Evolutionary conservation across 1,140 invertebrate species (phyloP).

Genomic region (Popillia japonica): DNA sequence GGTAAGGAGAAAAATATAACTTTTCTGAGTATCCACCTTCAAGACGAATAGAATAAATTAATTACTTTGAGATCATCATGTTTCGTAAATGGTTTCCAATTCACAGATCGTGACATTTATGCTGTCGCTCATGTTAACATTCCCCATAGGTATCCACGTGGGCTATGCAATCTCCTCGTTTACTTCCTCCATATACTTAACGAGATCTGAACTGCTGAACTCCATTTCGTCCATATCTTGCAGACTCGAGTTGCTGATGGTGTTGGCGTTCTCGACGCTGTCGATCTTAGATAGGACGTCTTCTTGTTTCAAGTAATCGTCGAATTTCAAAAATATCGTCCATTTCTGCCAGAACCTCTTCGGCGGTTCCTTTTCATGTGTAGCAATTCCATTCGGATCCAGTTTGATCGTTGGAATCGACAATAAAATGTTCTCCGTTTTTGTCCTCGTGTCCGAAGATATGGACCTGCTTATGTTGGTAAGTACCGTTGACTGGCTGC

Average conservation of each 20-base stretch:
- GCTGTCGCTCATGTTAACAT: background rate
- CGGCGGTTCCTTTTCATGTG: slow-evolving; percentile 12
- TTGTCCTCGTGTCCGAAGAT: slow-evolving; percentile 51
- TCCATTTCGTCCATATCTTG: slow-evolving; percentile 74
- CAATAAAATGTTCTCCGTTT: slow-evolving; percentile 40
- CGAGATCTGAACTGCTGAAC: slow-evolving; percentile 70
- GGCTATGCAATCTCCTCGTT: slow-evolving; percentile 61
- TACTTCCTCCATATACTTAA: slow-evolving; percentile 70
- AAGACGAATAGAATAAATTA: slow-evolving; percentile 3
- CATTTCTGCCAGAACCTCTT: slow-evolving; percentile 21
- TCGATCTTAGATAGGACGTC: slow-evolving; percentile 6
- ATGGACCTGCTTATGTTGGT: slow-evolving; percentile 57
- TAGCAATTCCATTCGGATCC: slow-evolving; percentile 36
- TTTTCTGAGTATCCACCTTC: slow-evolving; percentile 1
- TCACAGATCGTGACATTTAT: background rate
- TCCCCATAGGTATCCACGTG: slow-evolving; percentile 34
- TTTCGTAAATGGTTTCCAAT: slow-evolving; percentile 39
- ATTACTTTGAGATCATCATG: too few relatives aligned
- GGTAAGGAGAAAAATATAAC: too few relatives aligned
- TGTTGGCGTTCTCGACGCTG: slow-evolving; percentile 53
- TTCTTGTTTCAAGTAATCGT: slow-evolving; percentile 13
- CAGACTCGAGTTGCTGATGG: slow-evolving; percentile 76
- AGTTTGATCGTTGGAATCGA: slow-evolving; percentile 33
- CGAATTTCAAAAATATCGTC: background rate
- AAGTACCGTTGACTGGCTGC: slow-evolving; percentile 60